A percentile compares a stretch with the other conserved stretches of the same genome.
phyloP scores from a whole-genome alignment of 2,113 vertebrate species.

The Sander vitreus region DNA sequence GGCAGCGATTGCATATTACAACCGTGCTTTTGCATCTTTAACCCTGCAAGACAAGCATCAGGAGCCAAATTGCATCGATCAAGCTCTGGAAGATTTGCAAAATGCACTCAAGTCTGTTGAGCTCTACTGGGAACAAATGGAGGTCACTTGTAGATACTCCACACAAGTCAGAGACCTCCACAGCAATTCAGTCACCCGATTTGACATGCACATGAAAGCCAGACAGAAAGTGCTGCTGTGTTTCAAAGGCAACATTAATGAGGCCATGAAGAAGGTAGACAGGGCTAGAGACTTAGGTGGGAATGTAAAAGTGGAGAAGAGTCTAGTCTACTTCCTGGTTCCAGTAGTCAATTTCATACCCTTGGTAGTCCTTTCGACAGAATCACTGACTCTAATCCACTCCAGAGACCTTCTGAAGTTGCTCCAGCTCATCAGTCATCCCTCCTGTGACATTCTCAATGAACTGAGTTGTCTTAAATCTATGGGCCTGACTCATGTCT shows the following conservation, averaged over 20 bases:
- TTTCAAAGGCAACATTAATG: slow-evolving; percentile 51
- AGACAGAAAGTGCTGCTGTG: background rate
- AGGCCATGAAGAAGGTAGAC: slow-evolving; percentile 31
- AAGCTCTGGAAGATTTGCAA: slow-evolving; percentile 67
- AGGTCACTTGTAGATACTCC: background rate
- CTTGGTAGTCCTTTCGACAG: rapidly evolving
- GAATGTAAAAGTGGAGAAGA: slow-evolving; percentile 25
- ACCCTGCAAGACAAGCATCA: slow-evolving; percentile 17
- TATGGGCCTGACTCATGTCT: slow-evolving; percentile 63
- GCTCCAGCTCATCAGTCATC: background rate
- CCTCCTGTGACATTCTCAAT: background rate
- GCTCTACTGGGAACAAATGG: slow-evolving; percentile 33
- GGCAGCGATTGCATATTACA: slow-evolving; percentile 73
- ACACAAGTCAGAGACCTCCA: background rate
- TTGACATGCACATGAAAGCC: slow-evolving; percentile 5
- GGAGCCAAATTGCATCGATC: slow-evolving; percentile 35
- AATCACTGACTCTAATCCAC: rapidly evolving
- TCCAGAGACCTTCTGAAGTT: slow-evolving; percentile 22
- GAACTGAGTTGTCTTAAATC: slow-evolving; percentile 46
- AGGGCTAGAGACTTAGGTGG: background rate
- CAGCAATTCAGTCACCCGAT: background rate
- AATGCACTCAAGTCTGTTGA: slow-evolving; percentile 59
- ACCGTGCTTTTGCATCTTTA: slow-evolving; percentile 67
- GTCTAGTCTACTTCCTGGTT: background rate
- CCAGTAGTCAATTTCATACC: background rate